Evolutionary conservation across 2,797 vertebrate species (phyloP).

Genomic region (Pyrocephalus nanus): DNA sequence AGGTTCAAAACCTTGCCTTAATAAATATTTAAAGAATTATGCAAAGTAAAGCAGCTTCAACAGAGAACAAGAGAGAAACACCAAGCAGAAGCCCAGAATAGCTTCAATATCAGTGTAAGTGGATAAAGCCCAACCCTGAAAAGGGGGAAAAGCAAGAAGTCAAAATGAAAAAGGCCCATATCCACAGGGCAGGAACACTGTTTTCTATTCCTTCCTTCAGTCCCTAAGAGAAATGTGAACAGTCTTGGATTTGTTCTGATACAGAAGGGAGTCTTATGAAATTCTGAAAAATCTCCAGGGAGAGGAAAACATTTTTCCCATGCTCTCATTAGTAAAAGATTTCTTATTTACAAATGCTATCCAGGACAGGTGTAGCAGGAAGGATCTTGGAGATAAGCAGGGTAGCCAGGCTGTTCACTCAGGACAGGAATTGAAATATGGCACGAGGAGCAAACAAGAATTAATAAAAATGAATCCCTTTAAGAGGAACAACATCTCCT

Average conservation of each 20-base stretch:
- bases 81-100: not conserved
- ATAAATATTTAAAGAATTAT: conserved; percentile 39
- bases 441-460: not conserved
- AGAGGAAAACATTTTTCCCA: not conserved
- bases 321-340: not conserved
- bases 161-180: not conserved
- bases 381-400: not conserved
- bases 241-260: not conserved
- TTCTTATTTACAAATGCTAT: not conserved
- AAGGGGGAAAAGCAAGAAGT: not conserved
- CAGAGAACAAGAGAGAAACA: not conserved
- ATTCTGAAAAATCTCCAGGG: not conserved
- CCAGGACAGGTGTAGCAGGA: not conserved
- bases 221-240: not conserved
- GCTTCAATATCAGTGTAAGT: not conserved
- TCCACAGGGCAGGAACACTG: not conserved
- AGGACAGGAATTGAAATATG: not conserved
- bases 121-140: not conserved
- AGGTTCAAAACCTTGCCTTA: conserved; percentile 27
- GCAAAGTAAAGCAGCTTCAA: not conserved
- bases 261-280: not conserved
- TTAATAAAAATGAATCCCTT: not conserved
- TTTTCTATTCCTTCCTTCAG: not conserved
- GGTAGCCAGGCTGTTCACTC: not conserved
- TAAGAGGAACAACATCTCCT: not conserved